These are phyloP conservation scores for Enteromius unitaeniatus DNA, from an alignment of 2,797 vertebrate species.

Conservation along the genomic window DNA sequence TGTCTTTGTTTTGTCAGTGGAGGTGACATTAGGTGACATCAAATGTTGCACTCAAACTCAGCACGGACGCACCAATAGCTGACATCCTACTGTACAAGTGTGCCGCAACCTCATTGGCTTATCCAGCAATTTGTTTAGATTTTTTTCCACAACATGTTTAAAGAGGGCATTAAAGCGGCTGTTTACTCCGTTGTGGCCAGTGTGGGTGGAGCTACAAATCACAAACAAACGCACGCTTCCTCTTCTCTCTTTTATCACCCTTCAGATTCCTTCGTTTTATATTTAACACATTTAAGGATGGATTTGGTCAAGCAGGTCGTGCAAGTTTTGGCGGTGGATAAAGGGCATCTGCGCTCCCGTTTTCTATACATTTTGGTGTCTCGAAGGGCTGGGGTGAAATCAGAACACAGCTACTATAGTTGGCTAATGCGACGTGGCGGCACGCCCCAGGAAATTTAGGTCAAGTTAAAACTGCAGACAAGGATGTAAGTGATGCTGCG, in stretches of 20 bases:
- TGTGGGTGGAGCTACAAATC: conserved; percentile 64
- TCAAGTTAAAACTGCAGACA: conserved; percentile 84
- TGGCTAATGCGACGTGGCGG: conserved; percentile 86
- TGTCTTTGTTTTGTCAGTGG: neutral
- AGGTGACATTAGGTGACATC: neutral
- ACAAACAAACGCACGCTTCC: conserved; percentile 41
- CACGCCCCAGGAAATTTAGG: conserved; percentile 85
- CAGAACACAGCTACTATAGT: conserved; percentile 67
- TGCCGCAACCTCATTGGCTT: conserved; percentile 32
- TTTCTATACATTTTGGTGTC: conserved; percentile 82
- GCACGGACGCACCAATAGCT: conserved; percentile 13
- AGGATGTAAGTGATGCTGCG: conserved; percentile 62
- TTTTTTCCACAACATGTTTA: conserved; percentile 49
- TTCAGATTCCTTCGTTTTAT: neutral
- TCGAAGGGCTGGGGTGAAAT: conserved; percentile 80
- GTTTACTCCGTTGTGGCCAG: conserved; percentile 62
- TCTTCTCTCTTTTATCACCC: neutral
- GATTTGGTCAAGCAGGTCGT: conserved; percentile 47
- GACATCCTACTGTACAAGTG: neutral
- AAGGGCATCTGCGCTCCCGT: conserved; percentile 72
- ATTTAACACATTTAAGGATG: conserved; percentile 5
- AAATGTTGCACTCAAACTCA: conserved; percentile 15
- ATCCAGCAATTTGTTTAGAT: conserved; percentile 68
- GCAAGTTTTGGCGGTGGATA: neutral
- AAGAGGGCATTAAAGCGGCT: conserved; percentile 40